These are phyloP conservation scores for Merluccius polli DNA, from an alignment of 2,797 vertebrate genomes.

Conservation along the genomic window DNA sequence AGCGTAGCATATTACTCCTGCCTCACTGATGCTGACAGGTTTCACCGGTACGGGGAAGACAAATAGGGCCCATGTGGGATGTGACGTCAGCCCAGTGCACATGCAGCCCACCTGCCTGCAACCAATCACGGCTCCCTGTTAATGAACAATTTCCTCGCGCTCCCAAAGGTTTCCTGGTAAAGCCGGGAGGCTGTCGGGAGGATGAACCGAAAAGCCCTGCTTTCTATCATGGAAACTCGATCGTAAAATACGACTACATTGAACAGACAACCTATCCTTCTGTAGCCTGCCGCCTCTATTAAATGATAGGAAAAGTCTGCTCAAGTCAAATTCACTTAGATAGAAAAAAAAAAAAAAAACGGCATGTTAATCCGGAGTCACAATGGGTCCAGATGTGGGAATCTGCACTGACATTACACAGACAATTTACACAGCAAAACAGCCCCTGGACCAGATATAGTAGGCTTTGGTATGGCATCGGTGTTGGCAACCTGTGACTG, in stretches of 20 bases:
- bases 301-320: slow-evolving; percentile 50
- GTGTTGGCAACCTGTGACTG: slow-evolving; percentile 8
- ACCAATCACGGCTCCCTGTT: slow-evolving; percentile 32
- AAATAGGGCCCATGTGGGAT: slow-evolving; percentile 50
- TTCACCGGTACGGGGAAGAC: slow-evolving; percentile 44
- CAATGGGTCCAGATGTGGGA: slow-evolving; percentile 51
- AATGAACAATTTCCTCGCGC: slow-evolving; percentile 40
- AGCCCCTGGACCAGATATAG: slow-evolving; percentile 16
- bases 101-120: slow-evolving; percentile 49
- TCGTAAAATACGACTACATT: slow-evolving; percentile 43
- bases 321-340: slow-evolving; percentile 33
- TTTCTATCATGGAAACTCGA: slow-evolving; percentile 53
- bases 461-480: slow-evolving; percentile 31
- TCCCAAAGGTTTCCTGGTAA: slow-evolving; percentile 31
- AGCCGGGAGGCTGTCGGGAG: slow-evolving; percentile 27
- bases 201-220: slow-evolving; percentile 27
- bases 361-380: slow-evolving; percentile 18
- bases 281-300: slow-evolving; percentile 25
- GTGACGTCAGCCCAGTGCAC: slow-evolving; percentile 52
- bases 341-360: slow-evolving; percentile 17
- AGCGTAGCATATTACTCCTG: slow-evolving; percentile 48
- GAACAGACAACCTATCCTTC: slow-evolving; percentile 40
- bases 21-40: slow-evolving; percentile 48
- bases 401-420: slow-evolving; percentile 30
- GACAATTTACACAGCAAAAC: slow-evolving; percentile 29